Evolutionary conservation across 2,113 vertebrate species (phyloP), one percentile per base, ranked within the genome.

Genomic region (Ia io): DNA sequence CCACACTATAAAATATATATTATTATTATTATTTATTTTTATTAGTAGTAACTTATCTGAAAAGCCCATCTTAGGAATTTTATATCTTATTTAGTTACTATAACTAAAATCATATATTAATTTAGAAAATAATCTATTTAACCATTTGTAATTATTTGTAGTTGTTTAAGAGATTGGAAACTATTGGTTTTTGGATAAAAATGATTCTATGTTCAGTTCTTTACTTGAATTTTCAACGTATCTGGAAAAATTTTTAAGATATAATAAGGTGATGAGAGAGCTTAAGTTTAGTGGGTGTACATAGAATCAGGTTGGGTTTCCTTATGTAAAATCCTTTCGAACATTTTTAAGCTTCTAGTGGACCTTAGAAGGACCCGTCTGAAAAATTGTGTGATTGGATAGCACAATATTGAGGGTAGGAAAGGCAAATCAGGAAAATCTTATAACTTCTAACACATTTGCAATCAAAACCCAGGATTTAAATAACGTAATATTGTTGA

Each of bases 161-260:
- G 44, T 44, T 91, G 63, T 65, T 78, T 69, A 91, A 83, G 63
- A 87, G 17, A 71, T 56, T 25, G 9, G 83, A 53, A 70, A 4
- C 35, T 91, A n/a, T 32, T 22, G 14, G 47, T 37, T 79, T 90
- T 78, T 47, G 84, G 28, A 6, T 90, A 80, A 90, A 92, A 96
- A 37, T 65, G 6, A 63, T 53, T 69, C 69, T 40, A n/a, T 25
- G 9, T 42, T 61, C 35, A 61, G 1, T 82, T 83, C 25, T 95
- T 88, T 53, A 56, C 9, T 35, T 93, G 77, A 61, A 77, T 94
- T 95, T 94, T 89, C 51, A 85, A 0, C 77, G 47, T 69, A 1
- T 42, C 30, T 83, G 65, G 32, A 86, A 91, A 78, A 83, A 61
- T 3, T 56, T 89, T 78, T 53, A 90, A 87, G 44, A 5, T 80